Conservation (phyloP, 2,888 invertebrate genomes). For the Silvanus unidentatus region DNA sequence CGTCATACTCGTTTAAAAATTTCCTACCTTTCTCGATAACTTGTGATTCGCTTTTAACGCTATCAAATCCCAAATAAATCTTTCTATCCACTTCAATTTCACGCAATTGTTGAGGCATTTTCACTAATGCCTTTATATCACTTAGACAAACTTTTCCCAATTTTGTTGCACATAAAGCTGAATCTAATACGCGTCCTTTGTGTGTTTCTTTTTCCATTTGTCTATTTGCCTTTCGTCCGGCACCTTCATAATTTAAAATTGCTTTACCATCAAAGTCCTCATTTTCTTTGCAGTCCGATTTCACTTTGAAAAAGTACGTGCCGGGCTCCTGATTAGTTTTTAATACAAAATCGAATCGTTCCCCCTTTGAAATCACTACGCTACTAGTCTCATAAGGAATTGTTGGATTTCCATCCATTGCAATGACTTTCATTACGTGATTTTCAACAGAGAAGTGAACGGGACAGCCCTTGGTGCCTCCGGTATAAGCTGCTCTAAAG, state of each 20-base stretch:
- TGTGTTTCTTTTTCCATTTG: constrained; percentile 6
- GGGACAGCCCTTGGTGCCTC: constrained; percentile 63
- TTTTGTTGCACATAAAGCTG: constrained; percentile 37
- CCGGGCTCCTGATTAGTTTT: constrained; percentile 54
- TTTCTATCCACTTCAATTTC: constrained; percentile 48
- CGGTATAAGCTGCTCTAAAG: constrained; percentile 62
- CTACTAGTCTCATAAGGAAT: constrained; percentile 53
- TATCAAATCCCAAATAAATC: constrained; percentile 59
- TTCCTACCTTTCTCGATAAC: no score
- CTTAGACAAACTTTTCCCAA: constrained; percentile 54
- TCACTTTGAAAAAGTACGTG: constrained; percentile 59
- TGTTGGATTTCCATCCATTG: constrained; percentile 65
- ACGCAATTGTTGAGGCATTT: constrained; percentile 51
- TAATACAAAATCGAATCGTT: constrained; percentile 69
- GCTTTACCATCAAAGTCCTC: constrained; percentile 50
- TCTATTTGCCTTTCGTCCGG: constrained; percentile 3
- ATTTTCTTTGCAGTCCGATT: constrained; percentile 50
- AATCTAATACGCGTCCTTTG: constrained; percentile 31
- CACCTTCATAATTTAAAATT: constrained; percentile 46
- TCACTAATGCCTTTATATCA: constrained; percentile 52
- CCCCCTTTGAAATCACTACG: constrained; percentile 61
- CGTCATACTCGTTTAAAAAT: no score
- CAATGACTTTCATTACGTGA: constrained; percentile 59
- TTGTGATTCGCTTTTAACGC: no score
- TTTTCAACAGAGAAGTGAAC: constrained; percentile 60